phyloP scores from a whole-genome alignment of 2,113 vertebrate species.

The Trogon surrucura region DNA sequence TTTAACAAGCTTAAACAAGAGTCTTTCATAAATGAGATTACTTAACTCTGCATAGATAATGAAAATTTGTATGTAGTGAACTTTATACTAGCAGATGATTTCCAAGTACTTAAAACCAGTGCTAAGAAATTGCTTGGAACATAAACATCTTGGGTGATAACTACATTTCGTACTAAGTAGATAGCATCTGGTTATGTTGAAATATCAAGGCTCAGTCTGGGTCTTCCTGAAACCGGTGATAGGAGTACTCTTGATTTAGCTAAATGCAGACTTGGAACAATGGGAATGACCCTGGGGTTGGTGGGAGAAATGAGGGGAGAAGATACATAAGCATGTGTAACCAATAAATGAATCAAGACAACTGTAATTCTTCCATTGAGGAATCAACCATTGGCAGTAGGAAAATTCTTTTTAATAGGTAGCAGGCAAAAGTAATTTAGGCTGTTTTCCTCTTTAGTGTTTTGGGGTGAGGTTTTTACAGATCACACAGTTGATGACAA shows the following conservation, averaged over 20 bases:
- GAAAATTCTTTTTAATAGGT: neutral
- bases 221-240: neutral
- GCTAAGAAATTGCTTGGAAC: neutral
- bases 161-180: neutral
- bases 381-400: neutral
- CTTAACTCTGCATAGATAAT: neutral
- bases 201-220: neutral
- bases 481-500: neutral
- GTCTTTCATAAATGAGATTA: neutral
- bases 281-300: neutral
- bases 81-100: neutral
- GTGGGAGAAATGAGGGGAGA: neutral
- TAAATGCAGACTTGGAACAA: neutral
- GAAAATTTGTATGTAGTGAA: neutral
- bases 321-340: neutral
- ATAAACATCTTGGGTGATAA: neutral
- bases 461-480: neutral
- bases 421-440: neutral
- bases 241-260: accelerated
- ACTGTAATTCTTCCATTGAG: neutral
- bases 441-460: neutral
- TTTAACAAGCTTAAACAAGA: neutral
- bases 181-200: neutral
- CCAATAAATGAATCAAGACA: neutral
- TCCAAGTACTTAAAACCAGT: neutral